These are phyloP conservation scores for Acronicta leporina DNA, from an alignment of 2,888 invertebrate species.

Conservation along the genomic window DNA sequence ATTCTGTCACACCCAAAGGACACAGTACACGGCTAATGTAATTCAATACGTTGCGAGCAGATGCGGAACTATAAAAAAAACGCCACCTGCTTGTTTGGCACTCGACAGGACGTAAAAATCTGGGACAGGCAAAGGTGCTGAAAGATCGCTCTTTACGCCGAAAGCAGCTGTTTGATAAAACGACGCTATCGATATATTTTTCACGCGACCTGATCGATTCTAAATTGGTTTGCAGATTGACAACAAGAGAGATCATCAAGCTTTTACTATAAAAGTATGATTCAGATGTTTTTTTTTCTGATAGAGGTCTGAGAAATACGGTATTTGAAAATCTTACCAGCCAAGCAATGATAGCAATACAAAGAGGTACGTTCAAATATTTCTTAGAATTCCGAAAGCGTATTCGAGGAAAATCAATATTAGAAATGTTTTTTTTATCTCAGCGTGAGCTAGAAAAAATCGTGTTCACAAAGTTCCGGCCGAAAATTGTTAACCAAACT, in stretches of 20 bases:
- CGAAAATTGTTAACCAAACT: too few relatives aligned
- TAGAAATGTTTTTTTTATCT: too few relatives aligned
- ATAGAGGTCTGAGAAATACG: constrained; percentile 7
- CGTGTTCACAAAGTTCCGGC: too few relatives aligned
- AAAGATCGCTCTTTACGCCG: constrained; percentile 34
- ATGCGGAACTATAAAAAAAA: constrained; percentile 60
- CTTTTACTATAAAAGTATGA: constrained; percentile 9
- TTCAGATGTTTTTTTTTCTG: constrained; percentile 6
- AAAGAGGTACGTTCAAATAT: constrained; percentile 20
- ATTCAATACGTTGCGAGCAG: constrained; percentile 58
- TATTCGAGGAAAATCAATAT: constrained; percentile 16
- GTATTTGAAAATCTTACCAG: constrained; percentile 16
- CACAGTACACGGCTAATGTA: constrained; percentile 53
- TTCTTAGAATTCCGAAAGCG: constrained; percentile 33
- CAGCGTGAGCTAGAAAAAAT: too few relatives aligned
- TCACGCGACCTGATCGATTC: constrained; percentile 44
- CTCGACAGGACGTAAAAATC: constrained; percentile 59
- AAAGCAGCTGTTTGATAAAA: constrained; percentile 42
- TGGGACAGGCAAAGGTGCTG: constrained; percentile 45
- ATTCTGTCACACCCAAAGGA: constrained; percentile 26
- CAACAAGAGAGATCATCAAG: constrained; percentile 38
- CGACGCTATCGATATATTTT: constrained; percentile 33
- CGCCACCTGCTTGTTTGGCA: constrained; percentile 62
- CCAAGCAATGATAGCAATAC: constrained; percentile 15
- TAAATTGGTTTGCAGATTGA: constrained; percentile 43